Conservation (phyloP, 2,888 invertebrate genomes). For the Nomada fucata region DNA sequence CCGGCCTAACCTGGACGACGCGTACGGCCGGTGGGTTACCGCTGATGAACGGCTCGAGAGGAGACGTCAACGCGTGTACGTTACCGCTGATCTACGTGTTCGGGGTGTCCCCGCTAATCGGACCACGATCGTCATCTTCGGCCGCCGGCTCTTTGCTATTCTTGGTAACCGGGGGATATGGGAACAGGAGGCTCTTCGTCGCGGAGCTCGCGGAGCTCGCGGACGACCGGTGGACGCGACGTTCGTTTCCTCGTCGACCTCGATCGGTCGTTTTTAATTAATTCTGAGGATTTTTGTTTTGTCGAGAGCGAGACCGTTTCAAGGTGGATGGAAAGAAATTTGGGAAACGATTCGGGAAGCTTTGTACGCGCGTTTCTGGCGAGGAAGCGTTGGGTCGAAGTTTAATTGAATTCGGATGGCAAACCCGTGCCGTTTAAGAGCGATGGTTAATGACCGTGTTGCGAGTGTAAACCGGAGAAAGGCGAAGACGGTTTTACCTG, state of each 20-base stretch:
- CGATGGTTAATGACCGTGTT: constrained; percentile 57
- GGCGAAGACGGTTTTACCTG: constrained; percentile 52
- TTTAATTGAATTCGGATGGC: constrained; percentile 28
- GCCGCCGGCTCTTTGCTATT: constrained; percentile 38
- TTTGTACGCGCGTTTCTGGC: neutral
- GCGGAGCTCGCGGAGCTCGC: too few relatives aligned
- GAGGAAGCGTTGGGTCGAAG: neutral
- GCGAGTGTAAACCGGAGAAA: constrained; percentile 53
- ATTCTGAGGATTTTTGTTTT: too few relatives aligned
- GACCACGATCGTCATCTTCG: constrained; percentile 66
- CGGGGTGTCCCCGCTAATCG: constrained; percentile 70
- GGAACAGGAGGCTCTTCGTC: constrained; percentile 12
- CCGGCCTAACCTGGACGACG: constrained; percentile 57
- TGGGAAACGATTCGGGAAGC: neutral
- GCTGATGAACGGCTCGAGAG: constrained; percentile 52
- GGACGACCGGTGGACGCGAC: too few relatives aligned
- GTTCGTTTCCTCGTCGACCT: too few relatives aligned
- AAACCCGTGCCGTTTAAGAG: constrained; percentile 43
- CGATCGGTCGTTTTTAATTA: too few relatives aligned
- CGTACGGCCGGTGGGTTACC: constrained; percentile 29
- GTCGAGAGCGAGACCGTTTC: too few relatives aligned
- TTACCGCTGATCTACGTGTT: constrained; percentile 53
- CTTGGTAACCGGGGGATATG: constrained; percentile 43
- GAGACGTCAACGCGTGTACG: constrained; percentile 56
- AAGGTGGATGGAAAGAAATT: neutral